These are phyloP conservation scores for Numida meleagris DNA, from an alignment of 2,113 vertebrate species.

Conservation along the genomic window DNA sequence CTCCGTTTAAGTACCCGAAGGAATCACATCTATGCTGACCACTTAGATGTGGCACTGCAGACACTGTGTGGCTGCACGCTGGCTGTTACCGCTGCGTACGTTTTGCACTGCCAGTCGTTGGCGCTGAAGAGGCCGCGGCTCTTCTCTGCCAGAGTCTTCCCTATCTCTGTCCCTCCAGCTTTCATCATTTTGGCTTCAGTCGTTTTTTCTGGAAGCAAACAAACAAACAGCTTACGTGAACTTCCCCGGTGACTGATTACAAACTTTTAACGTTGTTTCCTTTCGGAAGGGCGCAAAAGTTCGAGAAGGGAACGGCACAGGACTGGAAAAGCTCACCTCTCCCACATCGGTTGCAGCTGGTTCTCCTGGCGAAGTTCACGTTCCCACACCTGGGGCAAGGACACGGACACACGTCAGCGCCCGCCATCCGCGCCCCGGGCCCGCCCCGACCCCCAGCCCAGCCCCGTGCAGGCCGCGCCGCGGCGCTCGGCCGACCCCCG, in stretches of 20 bases:
- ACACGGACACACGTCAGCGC: background rate
- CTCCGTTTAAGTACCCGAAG: too few species aligned
- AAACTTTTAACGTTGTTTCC: background rate
- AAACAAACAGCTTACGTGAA: background rate
- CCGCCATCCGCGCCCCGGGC: too few species aligned
- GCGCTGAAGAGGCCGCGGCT: constrained; percentile 97
- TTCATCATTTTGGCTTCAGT: constrained; percentile 99
- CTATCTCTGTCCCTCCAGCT: constrained; percentile 97
- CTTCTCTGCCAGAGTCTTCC: constrained; percentile 97
- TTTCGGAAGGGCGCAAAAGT: background rate
- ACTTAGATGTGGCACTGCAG: too few species aligned
- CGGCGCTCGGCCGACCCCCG: background rate
- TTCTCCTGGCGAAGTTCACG: constrained; percentile 96
- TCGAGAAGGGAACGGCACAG: fast-evolving
- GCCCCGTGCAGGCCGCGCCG: too few species aligned
- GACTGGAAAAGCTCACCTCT: constrained; percentile 78
- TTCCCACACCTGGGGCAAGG: constrained; percentile 87
- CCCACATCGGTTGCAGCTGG: constrained; percentile 95
- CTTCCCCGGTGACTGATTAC: fast-evolving
- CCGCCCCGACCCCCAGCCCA: too few species aligned
- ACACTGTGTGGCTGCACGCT: too few species aligned
- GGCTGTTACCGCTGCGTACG: constrained; percentile 75
- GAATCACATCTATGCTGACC: too few species aligned
- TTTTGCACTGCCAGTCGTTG: constrained; percentile 99
- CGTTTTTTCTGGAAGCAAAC: constrained; percentile 88